Base-by-base conservation (phyloP, 2,113 vertebrate species). In the Pteronura brasiliensis region DNA sequence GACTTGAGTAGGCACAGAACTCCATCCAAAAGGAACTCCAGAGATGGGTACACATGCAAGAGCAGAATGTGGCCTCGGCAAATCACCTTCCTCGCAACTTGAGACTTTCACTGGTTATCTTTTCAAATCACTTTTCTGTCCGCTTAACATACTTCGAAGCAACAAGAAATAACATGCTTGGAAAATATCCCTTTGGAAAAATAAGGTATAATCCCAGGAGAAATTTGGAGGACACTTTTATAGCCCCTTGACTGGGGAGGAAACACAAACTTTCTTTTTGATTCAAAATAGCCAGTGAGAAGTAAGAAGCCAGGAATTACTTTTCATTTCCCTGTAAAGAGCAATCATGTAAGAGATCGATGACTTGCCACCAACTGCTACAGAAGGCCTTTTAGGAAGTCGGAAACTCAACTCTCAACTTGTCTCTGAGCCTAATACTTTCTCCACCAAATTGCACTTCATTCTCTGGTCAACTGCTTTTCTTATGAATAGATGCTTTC, bases 11-110 rank as follows among this genome's bases (percentile, higher is more conserved):
- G 90, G 95, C 84, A 98, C 97, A 98, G 85, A 95, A 98, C 95
- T 96, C 90, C 97, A 97, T 95, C 97, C 97, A 96, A 95, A 97
- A 90, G 93, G 96, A 97, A 96, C 84, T 97, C 90, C 90, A 96
- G 94, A 97, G 93, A 97, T 91, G 97, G 95, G 85, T 82, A 88
- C 98, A 98, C 98, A 98, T 98, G 98, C 98, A 98, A 96, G 95
- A 98, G 97, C 97, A 89, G 97, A 96, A 94, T 55, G 81, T 96
- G 94, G 97, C 95, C 96, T 98, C 63, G 27, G 95, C 88, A 98
- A 82, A 96, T 76, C 55, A 71, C 71, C 65, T 88, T 95, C 90
- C 95, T 95, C 11, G 23, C 42, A 93, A 93, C 97, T 94, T 97
- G 65, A 86, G 93, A 97, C 97, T 97, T 88, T 96, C 95, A 94